A percentile compares a stretch with the other conserved stretches of the same genome.
Evolutionary conservation across 2,888 invertebrate genomes (phyloP).

Genomic region (Phortica okadai): DNA sequence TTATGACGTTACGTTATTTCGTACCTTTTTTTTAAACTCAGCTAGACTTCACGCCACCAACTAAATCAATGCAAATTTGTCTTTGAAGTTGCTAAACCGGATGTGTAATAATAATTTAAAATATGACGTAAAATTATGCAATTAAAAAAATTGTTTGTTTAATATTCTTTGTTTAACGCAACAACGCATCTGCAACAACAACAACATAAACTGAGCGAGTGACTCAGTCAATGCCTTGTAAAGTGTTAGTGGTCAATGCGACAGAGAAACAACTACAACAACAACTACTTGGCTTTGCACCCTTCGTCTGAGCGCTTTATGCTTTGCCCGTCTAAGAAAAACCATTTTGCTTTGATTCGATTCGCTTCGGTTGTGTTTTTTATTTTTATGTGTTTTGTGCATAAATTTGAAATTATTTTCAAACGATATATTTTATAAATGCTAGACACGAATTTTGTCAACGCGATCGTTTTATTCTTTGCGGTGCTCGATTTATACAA

Average conservation of each 20-base stretch:
- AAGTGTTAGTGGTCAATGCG: background rate
- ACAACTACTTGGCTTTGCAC: background rate
- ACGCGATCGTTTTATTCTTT: background rate
- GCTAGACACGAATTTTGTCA: constrained; percentile 7
- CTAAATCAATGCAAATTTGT: background rate
- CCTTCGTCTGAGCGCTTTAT: too few relatives aligned
- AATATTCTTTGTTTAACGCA: background rate
- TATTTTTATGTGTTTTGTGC: background rate
- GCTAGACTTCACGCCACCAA: constrained; percentile 12
- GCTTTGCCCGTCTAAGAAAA: too few relatives aligned
- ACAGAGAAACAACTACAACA: too few relatives aligned
- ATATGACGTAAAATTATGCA: background rate
- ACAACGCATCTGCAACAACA: background rate
- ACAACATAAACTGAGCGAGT: background rate
- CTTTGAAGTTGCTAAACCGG: background rate
- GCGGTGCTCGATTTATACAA: background rate
- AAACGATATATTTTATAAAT: background rate
- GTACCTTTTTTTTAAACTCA: background rate
- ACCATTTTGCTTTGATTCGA: too few relatives aligned
- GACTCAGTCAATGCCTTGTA: background rate
- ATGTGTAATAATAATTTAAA: background rate
- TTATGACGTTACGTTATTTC: background rate
- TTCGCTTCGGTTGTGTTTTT: background rate
- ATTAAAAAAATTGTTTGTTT: background rate
- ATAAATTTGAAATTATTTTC: background rate